These are phyloP conservation scores for Spialia ferax DNA, from an alignment of 2,888 invertebrate species.

Conservation along the genomic window DNA sequence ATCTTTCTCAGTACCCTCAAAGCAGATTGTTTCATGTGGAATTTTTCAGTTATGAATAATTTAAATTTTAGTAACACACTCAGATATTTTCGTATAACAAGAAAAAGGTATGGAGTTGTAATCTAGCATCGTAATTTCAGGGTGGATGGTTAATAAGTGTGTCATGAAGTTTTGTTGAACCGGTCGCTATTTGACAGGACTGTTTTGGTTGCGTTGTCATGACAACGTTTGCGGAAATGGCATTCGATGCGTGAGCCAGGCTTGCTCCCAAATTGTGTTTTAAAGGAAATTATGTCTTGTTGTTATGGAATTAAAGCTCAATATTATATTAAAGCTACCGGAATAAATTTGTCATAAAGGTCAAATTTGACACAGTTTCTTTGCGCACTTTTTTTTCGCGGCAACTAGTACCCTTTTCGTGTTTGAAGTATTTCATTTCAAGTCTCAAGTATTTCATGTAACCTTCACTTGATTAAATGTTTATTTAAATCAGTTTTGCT, in stretches of 20 bases:
- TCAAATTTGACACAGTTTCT: conserved; percentile 31
- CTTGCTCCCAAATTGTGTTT: conserved; percentile 20
- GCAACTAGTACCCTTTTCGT: conserved; percentile 21
- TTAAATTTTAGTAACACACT: not conserved
- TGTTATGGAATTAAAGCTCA: not conserved
- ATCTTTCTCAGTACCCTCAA: conserved; percentile 64
- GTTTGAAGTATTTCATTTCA: too few relatives aligned
- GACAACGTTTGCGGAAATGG: conserved; percentile 71
- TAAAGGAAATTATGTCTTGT: conserved; percentile 42
- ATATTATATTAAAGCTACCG: not conserved
- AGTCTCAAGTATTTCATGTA: conserved; percentile 4
- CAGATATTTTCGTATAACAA: not conserved
- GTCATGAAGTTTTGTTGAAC: conserved; percentile 59
- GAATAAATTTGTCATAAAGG: conserved; percentile 13
- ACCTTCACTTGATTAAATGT: not conserved
- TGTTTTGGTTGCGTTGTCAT: conserved; percentile 71
- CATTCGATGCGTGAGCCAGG: conserved; percentile 22
- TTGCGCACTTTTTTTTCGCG: not conserved
- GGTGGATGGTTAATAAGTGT: conserved; percentile 55
- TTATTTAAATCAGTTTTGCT: not conserved
- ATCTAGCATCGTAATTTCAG: conserved; percentile 63
- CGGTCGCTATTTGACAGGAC: conserved; percentile 68
- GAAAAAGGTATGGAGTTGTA: not conserved
- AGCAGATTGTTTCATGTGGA: conserved; percentile 41
- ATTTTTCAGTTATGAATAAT: not conserved